Evolutionary conservation across 1,140 invertebrate species (phyloP), one percentile per base, ranked within the genome.

Genomic region (Drosophila lacertosa): DNA sequence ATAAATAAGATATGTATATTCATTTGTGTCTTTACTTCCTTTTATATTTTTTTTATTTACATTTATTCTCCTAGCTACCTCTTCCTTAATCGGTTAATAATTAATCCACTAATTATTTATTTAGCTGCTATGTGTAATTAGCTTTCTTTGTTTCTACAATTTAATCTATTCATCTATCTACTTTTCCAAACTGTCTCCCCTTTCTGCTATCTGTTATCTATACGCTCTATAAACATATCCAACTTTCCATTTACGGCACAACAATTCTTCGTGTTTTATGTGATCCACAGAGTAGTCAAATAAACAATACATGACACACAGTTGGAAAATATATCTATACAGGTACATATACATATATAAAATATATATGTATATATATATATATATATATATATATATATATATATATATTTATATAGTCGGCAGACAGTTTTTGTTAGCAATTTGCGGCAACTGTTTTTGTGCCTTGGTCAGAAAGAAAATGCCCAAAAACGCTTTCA

Each of bases 401-500:
- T 29, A 57, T 47, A 22, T 37, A 35, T 50, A 26, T 26, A 50
- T 32, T 6, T 44, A 51, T 51, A 10, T 18, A 33, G 50, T 39
- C 40, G 33, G 66, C 66, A 69, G 57, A 63, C 66, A 32, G 53
- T 33, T 66, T 65, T 65, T 57, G 63, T 42, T 39, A 32, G 48
- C 39, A 42, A 42, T 45, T 45, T 45, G 20, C 42, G 32, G 63
- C 58, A 68, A 63, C 59, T 40, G 63, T 50, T 66, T 67, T 67
- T 67, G 64, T 54, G 37, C 20, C 44, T 5, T 10, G 63, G 32
- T 22, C 59, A 44, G 39, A 69, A 69, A 55, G 22, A 64, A 64
- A 69, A 69, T 69, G 66, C 66, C 66, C 66, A 69, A 69, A 65
- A 69, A 51, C 45, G 35, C 35, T 40, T 26, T 10, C 47, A 45